Conservation (phyloP, 2,797 vertebrate genomes). For the Nyctibius grandis region DNA sequence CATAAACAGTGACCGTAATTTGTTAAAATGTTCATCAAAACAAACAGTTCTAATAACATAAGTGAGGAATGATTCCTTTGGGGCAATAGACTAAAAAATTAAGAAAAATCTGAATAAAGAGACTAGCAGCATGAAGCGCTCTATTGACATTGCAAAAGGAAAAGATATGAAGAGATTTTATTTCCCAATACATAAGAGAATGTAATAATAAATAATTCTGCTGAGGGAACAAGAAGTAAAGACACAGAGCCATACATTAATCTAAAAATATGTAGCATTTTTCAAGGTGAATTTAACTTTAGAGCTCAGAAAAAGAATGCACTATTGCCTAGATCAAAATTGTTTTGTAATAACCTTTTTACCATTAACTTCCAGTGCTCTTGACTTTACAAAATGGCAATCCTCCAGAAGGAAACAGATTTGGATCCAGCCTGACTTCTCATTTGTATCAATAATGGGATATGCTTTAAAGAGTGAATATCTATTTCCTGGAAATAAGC, state of each 20-base stretch:
- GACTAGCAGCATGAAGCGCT: neutral
- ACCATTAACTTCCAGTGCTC: neutral
- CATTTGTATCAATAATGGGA: neutral
- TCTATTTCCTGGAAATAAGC: neutral
- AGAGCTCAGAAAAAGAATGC: neutral
- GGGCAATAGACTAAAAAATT: neutral
- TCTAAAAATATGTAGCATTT: neutral
- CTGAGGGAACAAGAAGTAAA: neutral
- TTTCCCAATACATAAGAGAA: neutral
- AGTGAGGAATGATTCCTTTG: neutral
- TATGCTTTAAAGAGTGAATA: neutral
- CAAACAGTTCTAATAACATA: neutral
- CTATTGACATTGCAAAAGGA: neutral
- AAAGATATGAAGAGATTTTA: neutral
- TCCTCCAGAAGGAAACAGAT: neutral
- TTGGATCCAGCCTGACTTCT: neutral
- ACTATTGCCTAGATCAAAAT: neutral
- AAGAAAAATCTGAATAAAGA: neutral
- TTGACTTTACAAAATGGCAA: neutral
- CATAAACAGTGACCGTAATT: accelerated
- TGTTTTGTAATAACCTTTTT: constrained; percentile 18
- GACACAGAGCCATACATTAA: neutral
- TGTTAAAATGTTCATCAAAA: neutral
- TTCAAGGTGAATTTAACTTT: constrained; percentile 35
- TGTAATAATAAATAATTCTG: neutral